These are phyloP conservation scores for Neodiprion virginianus DNA, from an alignment of 1,140 invertebrate genomes.

Conservation along the genomic window DNA sequence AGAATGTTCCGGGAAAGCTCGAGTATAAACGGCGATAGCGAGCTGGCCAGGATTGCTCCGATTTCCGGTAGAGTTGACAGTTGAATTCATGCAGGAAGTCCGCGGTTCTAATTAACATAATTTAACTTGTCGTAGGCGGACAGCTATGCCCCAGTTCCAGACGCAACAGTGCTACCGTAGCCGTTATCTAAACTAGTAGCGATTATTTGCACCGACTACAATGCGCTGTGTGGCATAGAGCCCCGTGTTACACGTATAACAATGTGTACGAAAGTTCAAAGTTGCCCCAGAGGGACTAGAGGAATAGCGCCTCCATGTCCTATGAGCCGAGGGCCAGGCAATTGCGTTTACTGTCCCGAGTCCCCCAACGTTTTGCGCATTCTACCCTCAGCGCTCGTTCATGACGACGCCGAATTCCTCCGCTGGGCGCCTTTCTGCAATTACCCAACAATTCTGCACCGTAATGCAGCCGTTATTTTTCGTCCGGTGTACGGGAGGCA, in stretches of 20 bases:
- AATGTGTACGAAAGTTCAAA: not conserved
- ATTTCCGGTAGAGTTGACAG: not conserved
- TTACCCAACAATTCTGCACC: not conserved
- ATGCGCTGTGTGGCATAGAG: not conserved
- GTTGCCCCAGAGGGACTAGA: not conserved
- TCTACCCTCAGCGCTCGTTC: not conserved
- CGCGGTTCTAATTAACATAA: not conserved
- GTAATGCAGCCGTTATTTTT: not conserved
- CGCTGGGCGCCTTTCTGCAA: not conserved
- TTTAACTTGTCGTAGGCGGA: not conserved
- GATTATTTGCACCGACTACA: conserved; percentile 5
- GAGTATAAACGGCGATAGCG: too few relatives aligned
- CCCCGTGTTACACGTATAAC: not conserved
- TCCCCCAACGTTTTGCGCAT: conserved; percentile 4
- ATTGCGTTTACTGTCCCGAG: not conserved
- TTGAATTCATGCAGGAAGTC: not conserved
- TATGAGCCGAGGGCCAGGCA: not conserved
- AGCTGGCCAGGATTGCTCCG: too few relatives aligned
- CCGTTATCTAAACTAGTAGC: conserved; percentile 4
- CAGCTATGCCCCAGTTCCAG: not conserved
- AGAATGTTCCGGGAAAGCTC: too few relatives aligned
- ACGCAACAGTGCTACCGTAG: too few relatives aligned
- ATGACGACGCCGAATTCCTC: too few relatives aligned
- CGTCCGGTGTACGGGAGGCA: not conserved
- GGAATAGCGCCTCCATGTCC: conserved; percentile 1